Evolutionary conservation across 2,797 vertebrate species (phyloP), one percentile per base, ranked within the genome.

Genomic region (Ptychobarbus kaznakovi): DNA sequence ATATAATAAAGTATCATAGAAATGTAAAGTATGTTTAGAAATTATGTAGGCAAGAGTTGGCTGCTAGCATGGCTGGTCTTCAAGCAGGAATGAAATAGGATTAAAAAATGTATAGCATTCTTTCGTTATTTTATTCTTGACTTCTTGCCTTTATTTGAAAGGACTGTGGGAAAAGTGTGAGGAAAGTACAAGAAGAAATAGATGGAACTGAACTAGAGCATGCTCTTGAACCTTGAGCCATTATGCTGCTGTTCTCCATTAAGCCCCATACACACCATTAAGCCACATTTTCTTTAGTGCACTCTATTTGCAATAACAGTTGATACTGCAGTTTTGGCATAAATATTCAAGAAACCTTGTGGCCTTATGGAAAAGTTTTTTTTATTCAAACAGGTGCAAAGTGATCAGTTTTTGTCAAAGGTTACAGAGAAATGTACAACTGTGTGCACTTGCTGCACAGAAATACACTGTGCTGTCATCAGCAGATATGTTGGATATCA

Each of bases 371-470:
- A 49, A 49, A 49, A 49, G 1, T 4, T 7, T 40, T 40, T 40
- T 40, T 38, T 38, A 58, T 58, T 40, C n/a, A 7, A 65, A 56
- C 80, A 80, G 82, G 63, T 84, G 81, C 42, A 20, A 66, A 28
- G 20, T 65, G 6, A 61, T 10, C 20, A 6, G 49, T 40, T 66
- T 92, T 91, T 91, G 91, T 90, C 68, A 53, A 80, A 63, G 38
- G 81, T 22, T 49, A 32, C 25, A 18, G 81, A 44, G n/a, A 90
- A 46, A 20, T 86, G 86, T 72, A 86, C 2, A 83, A 80, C 91
- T 76, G 93, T 94, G 92, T n/a, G 22, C 0, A 81, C 91, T 91
- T 0, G 89, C 92, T 90, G 93, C 92, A 86, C 93, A 94, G 87
- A 92, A 92, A 79, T 93, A 94, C 42, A 82, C 73, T 13, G 90